Evolutionary conservation across 2,888 invertebrate species (phyloP).

Genomic region (Catotricha subobsoleta): DNA sequence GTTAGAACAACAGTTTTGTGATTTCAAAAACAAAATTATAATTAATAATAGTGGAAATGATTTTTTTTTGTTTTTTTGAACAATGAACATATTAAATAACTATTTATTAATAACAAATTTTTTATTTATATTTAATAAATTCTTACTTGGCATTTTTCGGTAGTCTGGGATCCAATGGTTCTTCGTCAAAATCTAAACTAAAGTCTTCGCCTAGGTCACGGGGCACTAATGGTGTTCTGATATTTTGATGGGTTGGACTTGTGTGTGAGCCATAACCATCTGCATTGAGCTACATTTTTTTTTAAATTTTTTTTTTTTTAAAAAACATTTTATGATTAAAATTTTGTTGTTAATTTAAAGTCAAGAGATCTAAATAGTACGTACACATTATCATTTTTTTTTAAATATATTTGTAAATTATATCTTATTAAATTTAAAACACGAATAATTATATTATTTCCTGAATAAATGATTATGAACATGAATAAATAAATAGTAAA

Average conservation of each 20-base stretch:
- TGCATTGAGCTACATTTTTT: conserved; percentile 49
- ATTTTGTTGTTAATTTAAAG: neutral
- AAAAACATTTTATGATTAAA: neutral
- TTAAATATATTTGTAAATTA: too few relatives aligned
- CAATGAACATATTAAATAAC: too few relatives aligned
- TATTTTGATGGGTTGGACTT: conserved; percentile 47
- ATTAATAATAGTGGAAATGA: neutral
- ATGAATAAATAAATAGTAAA: too few relatives aligned
- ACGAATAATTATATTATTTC: too few relatives aligned
- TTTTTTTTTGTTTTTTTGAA: neutral
- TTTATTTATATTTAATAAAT: conserved; percentile 20
- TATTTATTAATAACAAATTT: conserved; percentile 1
- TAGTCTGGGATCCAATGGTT: conserved; percentile 22
- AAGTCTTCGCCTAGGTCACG: conserved; percentile 52
- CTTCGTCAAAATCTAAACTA: conserved; percentile 35
- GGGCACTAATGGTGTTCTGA: conserved; percentile 55
- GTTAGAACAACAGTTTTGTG: neutral
- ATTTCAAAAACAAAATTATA: neutral
- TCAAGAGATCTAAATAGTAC: too few relatives aligned
- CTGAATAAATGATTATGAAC: too few relatives aligned
- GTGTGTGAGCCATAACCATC: conserved; percentile 76
- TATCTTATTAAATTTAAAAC: too few relatives aligned
- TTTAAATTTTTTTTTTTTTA: neutral
- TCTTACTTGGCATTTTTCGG: conserved; percentile 90
- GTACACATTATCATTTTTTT: too few relatives aligned